Base-by-base conservation (phyloP, 2,888 invertebrate species). In the Caenorhabditis becei region DNA sequence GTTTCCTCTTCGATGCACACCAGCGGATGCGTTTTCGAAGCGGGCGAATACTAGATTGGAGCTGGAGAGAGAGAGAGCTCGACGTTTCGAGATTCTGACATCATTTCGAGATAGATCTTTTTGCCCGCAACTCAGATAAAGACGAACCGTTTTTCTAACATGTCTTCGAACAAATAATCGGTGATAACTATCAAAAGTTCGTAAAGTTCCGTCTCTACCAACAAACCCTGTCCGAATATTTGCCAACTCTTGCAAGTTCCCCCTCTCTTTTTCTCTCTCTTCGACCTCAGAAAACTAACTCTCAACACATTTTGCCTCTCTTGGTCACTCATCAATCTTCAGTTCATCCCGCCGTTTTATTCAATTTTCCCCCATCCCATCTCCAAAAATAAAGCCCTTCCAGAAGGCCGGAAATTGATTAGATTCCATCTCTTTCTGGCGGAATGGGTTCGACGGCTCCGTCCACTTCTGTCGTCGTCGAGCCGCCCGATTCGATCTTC, bases 401-500 rank as follows among this genome's bases (percentile, higher is more conserved):
- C 41, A 54, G n/a, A 51, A 51, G n/a, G n/a, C n/a, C n/a, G n/a
- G 41, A 41, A 41, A 5, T 41, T 41, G 41, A 41, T 41, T 41
- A 41, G 16, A 41, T 14, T 11, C 41, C 18, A n/a, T 35, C 41
- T 24, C 24, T 26, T 24, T 53, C 61, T 47, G 32, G 11, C 61
- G 35, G 53, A 59, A 61, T 67, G 67, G 53, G 65, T 49, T 41
- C 56, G 37, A n/a, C 56, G 58, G 67, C 41, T 37, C 44, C 72
- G 24, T 74, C 72, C 20, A 32, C 59, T 59, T 65, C 71, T 54
- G 71, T 71, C 1, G 62, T 51, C 44, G 54, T 74, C 26, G 89
- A 88, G 61, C 89, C 88, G 26, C 83, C 84, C 35, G 90, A 90
- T 72, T 90, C 89, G 63, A 83, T 90, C 53, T 90, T 88, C 67